A percentile compares a stretch with the other conserved stretches of the same genome.
phyloP scores from a whole-genome alignment of 2,797 vertebrate genomes.

The Geotrypetes seraphini region DNA sequence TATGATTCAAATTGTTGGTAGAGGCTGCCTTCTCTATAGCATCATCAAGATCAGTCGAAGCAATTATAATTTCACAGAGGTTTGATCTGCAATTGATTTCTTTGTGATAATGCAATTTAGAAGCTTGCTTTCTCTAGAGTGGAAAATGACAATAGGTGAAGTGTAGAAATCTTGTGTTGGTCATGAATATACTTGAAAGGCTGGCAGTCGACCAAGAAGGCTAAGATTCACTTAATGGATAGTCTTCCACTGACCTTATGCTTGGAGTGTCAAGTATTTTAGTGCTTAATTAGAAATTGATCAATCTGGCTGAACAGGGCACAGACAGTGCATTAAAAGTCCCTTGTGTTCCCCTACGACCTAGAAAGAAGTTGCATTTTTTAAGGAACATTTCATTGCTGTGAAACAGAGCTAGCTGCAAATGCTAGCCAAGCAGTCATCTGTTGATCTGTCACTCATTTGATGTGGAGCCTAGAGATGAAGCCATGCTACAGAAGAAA shows the following conservation, averaged over 20 bases:
- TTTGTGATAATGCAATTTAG: slow-evolving; percentile 45
- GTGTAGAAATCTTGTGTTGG: slow-evolving; percentile 4
- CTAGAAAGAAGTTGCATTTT: no score
- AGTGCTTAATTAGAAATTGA: slow-evolving; percentile 9
- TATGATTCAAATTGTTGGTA: slow-evolving; percentile 7
- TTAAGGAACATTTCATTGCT: background rate
- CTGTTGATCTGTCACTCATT: background rate
- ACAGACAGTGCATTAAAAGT: background rate
- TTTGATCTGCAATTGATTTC: slow-evolving; percentile 48
- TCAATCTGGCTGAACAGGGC: background rate
- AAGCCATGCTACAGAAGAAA: background rate
- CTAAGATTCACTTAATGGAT: background rate
- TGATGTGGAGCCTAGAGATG: background rate
- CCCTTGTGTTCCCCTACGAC: no score
- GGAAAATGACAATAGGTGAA: slow-evolving; percentile 25
- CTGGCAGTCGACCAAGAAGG: background rate
- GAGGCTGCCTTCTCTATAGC: slow-evolving; percentile 12
- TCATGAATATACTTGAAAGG: background rate
- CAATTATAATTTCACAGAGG: slow-evolving; percentile 45
- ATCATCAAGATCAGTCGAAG: slow-evolving; percentile 33
- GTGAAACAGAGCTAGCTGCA: background rate
- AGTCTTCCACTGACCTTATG: background rate
- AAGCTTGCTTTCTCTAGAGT: slow-evolving; percentile 22
- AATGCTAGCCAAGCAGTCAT: background rate
- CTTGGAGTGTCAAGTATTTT: background rate